phyloP scores from a whole-genome alignment of 2,797 vertebrate genomes.

The Microtus californicus region DNA sequence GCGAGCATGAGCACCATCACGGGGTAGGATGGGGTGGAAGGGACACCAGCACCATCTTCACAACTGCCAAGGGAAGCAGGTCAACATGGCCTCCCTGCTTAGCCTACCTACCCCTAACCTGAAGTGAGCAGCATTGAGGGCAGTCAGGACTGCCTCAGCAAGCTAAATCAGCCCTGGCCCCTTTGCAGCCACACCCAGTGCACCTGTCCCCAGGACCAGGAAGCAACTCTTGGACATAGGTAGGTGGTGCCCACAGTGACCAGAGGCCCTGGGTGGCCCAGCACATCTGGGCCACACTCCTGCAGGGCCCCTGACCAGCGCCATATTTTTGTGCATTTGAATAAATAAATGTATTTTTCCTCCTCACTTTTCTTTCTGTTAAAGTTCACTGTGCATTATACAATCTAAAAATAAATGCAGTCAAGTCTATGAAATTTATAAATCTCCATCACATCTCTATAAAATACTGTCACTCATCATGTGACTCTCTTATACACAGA shows the following conservation, averaged over 20 bases:
- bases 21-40: too few species aligned
- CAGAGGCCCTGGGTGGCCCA: not conserved
- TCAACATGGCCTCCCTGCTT: not conserved
- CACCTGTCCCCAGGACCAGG: not conserved
- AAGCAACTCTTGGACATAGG: not conserved
- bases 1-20: not conserved
- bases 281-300: not conserved
- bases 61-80: not conserved
- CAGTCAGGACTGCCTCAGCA: not conserved
- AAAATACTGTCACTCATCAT: slow-evolving; percentile 78
- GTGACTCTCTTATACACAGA: slow-evolving; percentile 81
- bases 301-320: not conserved
- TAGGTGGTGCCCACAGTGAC: not conserved
- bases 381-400: slow-evolving; percentile 83
- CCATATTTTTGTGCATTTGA: slow-evolving; percentile 73
- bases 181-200: not conserved
- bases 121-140: not conserved
- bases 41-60: slow-evolving; percentile 58
- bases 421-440: slow-evolving; percentile 79
- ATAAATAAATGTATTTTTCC: slow-evolving; percentile 82
- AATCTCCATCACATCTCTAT: slow-evolving; percentile 80
- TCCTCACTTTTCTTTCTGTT: slow-evolving; percentile 60
- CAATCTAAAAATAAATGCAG: slow-evolving; percentile 85
- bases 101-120: not conserved
- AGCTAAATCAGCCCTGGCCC: not conserved